Percentiles rank a stretch among this genome's conserved stretches.
These are phyloP conservation scores for Agrypnia vestita DNA, from an alignment of 1,140 invertebrate species.

Conservation along the genomic window DNA sequence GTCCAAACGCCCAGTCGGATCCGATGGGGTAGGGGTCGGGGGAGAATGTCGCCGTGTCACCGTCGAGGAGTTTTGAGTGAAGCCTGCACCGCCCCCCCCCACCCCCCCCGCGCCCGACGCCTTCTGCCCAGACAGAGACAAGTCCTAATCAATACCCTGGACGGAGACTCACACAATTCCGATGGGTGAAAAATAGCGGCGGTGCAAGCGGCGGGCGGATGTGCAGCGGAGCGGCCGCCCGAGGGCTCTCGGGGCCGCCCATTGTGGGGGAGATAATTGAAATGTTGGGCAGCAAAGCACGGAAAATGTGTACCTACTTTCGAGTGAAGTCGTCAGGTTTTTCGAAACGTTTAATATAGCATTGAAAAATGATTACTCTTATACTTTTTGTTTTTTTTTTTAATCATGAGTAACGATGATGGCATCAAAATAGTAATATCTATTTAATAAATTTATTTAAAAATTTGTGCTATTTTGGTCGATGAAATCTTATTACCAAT, in stretches of 20 bases:
- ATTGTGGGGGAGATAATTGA: slow-evolving; percentile 39
- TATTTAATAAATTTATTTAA: too few relatives aligned
- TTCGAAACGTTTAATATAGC: too few relatives aligned
- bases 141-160: slow-evolving; percentile 60
- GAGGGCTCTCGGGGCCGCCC: slow-evolving; percentile 4
- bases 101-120: slow-evolving; percentile 25
- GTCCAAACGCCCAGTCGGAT: slow-evolving; percentile 1
- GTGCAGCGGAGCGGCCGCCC: neutral
- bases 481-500: too few relatives aligned
- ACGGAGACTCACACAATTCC: slow-evolving; percentile 56
- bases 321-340: too few relatives aligned
- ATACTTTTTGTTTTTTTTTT: too few relatives aligned
- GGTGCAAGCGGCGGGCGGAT: slow-evolving; percentile 12
- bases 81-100: slow-evolving; percentile 46
- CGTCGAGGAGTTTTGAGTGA: slow-evolving; percentile 57
- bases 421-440: too few relatives aligned
- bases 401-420: too few relatives aligned
- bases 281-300: slow-evolving; percentile 1
- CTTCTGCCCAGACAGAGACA: slow-evolving; percentile 53
- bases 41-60: slow-evolving; percentile 54
- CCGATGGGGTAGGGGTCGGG: neutral
- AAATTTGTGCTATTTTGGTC: too few relatives aligned
- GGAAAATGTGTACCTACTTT: too few relatives aligned
- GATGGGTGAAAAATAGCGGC: slow-evolving; percentile 59
- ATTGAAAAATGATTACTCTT: too few relatives aligned